Percentiles rank a stretch among this genome's conserved stretches.
phyloP scores from a whole-genome alignment of 1,140 invertebrate species.

The Pinna nobilis region DNA sequence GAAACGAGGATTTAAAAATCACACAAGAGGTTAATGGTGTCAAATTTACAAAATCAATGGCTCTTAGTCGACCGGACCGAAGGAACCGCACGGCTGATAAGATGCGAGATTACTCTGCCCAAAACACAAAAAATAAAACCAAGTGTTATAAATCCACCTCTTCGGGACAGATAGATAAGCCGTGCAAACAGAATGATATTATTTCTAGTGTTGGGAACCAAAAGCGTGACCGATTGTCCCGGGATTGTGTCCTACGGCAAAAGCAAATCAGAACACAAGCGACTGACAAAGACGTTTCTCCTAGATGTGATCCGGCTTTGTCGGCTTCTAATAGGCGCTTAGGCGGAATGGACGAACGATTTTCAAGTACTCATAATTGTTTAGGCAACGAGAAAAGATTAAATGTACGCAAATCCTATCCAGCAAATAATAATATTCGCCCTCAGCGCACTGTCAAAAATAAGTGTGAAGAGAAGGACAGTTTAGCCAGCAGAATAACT shows the following conservation, averaged over 20 bases:
- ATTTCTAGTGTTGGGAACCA: neutral
- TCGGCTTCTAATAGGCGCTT: neutral
- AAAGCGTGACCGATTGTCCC: neutral
- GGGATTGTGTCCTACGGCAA: slow-evolving; percentile 5
- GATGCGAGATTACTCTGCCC: slow-evolving; percentile 25
- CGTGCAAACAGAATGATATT: neutral
- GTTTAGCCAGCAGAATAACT: neutral
- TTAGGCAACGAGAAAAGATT: slow-evolving; percentile 14
- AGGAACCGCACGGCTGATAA: slow-evolving; percentile 4
- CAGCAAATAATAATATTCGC: slow-evolving; percentile 11
- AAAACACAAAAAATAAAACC: slow-evolving; percentile 18
- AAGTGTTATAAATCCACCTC: slow-evolving; percentile 12
- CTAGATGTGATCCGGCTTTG: slow-evolving; percentile 19
- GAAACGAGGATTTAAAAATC: slow-evolving; percentile 1
- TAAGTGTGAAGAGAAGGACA: neutral
- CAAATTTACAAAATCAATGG: slow-evolving; percentile 6
- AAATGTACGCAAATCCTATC: slow-evolving; percentile 1
- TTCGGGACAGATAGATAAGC: neutral
- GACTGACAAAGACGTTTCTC: slow-evolving; percentile 7
- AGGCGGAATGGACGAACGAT: neutral
- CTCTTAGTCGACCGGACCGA: slow-evolving; percentile 5
- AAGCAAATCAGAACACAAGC: slow-evolving; percentile 12
- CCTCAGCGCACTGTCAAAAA: slow-evolving; percentile 7
- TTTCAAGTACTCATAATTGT: slow-evolving; percentile 19
- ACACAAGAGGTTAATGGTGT: slow-evolving; percentile 7